phyloP scores from a whole-genome alignment of 2,797 vertebrate genomes.

The Gorsachius magnificus region DNA sequence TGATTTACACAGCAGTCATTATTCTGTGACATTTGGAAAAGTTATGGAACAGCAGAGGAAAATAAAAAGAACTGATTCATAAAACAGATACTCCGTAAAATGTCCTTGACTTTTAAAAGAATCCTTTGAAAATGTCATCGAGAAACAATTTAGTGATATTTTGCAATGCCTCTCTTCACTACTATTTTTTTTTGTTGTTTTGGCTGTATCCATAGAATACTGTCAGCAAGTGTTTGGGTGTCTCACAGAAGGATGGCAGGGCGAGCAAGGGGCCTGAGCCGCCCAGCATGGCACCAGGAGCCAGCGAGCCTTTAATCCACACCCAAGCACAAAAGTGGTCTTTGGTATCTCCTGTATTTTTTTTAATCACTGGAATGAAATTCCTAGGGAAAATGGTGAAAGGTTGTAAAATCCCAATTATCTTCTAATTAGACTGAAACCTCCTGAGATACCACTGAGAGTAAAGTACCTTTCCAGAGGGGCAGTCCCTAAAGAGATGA shows the following conservation, averaged over 20 bases:
- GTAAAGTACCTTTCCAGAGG: not conserved
- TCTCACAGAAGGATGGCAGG: rapidly evolving
- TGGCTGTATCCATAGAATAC: not conserved
- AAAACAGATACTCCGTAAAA: not conserved
- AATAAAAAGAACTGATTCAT: conserved; percentile 30
- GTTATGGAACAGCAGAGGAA: not conserved
- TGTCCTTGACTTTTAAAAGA: not conserved
- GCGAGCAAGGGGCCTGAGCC: not conserved
- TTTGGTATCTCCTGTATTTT: not conserved
- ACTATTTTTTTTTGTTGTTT: not conserved
- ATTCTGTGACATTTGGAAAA: conserved; percentile 42
- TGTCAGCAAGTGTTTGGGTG: not conserved
- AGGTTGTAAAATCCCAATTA: not conserved
- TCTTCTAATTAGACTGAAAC: not conserved
- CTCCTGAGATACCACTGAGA: not conserved
- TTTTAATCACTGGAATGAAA: not conserved
- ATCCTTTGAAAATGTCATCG: conserved; percentile 1
- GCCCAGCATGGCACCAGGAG: rapidly evolving
- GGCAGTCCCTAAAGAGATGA: not conserved
- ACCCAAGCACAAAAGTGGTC: not conserved
- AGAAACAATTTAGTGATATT: not conserved
- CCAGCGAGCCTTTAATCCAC: not conserved
- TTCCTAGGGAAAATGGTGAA: not conserved
- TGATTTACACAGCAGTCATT: not conserved
- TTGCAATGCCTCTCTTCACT: not conserved